Base-by-base conservation (phyloP, 35 echinoderm and acorn worm genomes). In the Holothuria glaberrima region DNA sequence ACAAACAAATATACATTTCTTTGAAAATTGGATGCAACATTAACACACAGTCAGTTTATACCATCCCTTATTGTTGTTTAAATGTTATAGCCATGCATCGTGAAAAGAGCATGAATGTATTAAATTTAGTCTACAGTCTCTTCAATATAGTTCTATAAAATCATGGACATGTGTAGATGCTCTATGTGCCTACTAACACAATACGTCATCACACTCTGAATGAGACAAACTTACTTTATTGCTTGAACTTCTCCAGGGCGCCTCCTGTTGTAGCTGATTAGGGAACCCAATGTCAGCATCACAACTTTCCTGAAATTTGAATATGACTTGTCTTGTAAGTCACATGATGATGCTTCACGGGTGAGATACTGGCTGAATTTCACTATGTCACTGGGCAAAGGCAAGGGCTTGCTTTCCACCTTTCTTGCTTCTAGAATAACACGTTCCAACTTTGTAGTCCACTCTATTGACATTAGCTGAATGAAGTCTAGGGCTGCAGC, bases 221-320 rank as follows among this genome's bases (percentile, higher is more conserved):
- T n/a, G 30, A 75, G 4, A 75, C 50, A 28, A 56, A 86, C 57
- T 61, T 29, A 86, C 57, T 86, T 24, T 68, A 66, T 46, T 86
- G 90, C 90, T 67, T 91, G 80, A 12, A 91, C 79, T 52, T 72
- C 80, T 71, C 80, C 78, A 32, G 33, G 79, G 14, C 62, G 20
- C 33, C 79, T 67, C 9, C 89, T 25, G 78, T 91, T 91, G 80
- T 91, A 91, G 19, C 34, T 56, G 20, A 91, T 91, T 7, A 83
- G 27, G 45, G 59, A 46, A 9, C 63, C 41, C 50, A 56, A 30
- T 16, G 64, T 30, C 36, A 91, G 14, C 17, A 32, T 83, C 58
- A 71, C 90, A 29, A 57, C 46, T 83, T 91, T 91, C 35, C 38
- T 91, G 90, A 85, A 91, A 29, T 90, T 90, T 41, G 88, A 5